Base-by-base conservation (phyloP, 1,140 invertebrate species). In the Polypedilum vanderplanki region DNA sequence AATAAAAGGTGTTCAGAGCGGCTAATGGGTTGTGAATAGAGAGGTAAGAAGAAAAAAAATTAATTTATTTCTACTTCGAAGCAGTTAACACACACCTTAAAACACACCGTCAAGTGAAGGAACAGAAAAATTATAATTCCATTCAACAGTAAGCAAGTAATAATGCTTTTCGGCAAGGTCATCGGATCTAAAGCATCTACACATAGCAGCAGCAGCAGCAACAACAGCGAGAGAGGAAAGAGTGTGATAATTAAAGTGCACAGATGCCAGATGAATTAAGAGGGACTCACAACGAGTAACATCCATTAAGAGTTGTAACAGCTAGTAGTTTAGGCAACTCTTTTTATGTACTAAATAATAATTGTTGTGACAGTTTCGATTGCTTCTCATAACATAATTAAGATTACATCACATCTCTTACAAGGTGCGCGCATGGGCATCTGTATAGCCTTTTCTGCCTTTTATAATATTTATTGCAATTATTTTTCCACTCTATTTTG, bases 341-440 rank as follows among this genome's bases (percentile, higher is more conserved):
- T n/a, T n/a, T n/a, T n/a, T n/a, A n/a, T n/a, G n/a, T n/a, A n/a
- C n/a, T 46, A 46, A 46, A 46, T 15, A 46, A 46, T 46, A 46
- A 46, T 46, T 46, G 41, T 15, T 46, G 41, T 46, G 41, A 46
- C 41, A 46, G 41, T 46, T 46, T 46, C 41, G 41, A 46, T 46
- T 46, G 41, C 9, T 46, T 46, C 15, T 46, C 41, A 46, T 46
- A 46, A 46, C 15, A 46, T 46, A 46, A 46, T 46, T 46, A 46
- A 46, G 41, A 15, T 46, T 46, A 46, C 41, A 46, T 46, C 41
- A 46, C 41, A 46, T n/a, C n/a, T n/a, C n/a, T n/a, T n/a, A n/a
- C 8, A 46, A 46, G 9, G 41, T 46, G 41, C 9, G 15, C 41
- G 15, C 7, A 46, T 46, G 41, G 41, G 41, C 41, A 46, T 46